Conservation (phyloP, 2,888 invertebrate species). For the Sarcophaga rosellei region DNA sequence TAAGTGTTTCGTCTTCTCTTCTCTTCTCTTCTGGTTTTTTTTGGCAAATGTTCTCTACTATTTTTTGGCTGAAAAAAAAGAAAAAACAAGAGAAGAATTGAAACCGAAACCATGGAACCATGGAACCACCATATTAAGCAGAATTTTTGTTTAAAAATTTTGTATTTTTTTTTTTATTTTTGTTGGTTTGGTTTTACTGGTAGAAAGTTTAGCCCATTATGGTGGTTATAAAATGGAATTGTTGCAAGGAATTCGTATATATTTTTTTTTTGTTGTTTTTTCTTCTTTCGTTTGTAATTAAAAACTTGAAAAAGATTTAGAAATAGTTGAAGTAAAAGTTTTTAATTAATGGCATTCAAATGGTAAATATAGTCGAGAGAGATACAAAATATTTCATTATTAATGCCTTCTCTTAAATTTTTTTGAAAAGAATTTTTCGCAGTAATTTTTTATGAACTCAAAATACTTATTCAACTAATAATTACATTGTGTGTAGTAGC, state of each 20-base stretch:
- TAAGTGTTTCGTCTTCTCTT: constrained; percentile 58
- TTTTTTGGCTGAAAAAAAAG: constrained; percentile 17
- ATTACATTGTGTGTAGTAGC: too few species aligned
- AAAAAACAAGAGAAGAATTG: not conserved
- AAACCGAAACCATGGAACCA: constrained; percentile 30
- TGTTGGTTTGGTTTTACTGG: too few species aligned
- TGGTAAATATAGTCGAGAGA: not conserved
- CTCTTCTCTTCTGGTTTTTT: constrained; percentile 26
- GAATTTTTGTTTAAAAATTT: constrained; percentile 35
- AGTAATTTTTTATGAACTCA: not conserved
- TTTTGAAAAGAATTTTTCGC: not conserved
- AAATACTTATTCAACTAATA: too few species aligned
- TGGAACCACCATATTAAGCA: constrained; percentile 45
- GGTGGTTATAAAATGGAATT: constrained; percentile 56
- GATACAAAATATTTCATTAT: not conserved
- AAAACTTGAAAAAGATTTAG: constrained; percentile 32
- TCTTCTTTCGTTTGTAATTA: constrained; percentile 22
- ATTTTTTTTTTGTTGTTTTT: constrained; percentile 4
- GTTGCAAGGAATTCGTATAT: not conserved
- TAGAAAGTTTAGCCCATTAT: constrained; percentile 64
- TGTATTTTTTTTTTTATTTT: too few species aligned
- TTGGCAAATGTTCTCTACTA: constrained; percentile 54
- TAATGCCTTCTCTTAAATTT: not conserved
- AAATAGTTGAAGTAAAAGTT: not conserved
- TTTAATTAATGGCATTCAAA: constrained; percentile 42